A percentile compares a stretch with the other conserved stretches of the same genome.
phyloP scores from a whole-genome alignment of 2,797 vertebrate genomes.

The Phalloptychus januarius region DNA sequence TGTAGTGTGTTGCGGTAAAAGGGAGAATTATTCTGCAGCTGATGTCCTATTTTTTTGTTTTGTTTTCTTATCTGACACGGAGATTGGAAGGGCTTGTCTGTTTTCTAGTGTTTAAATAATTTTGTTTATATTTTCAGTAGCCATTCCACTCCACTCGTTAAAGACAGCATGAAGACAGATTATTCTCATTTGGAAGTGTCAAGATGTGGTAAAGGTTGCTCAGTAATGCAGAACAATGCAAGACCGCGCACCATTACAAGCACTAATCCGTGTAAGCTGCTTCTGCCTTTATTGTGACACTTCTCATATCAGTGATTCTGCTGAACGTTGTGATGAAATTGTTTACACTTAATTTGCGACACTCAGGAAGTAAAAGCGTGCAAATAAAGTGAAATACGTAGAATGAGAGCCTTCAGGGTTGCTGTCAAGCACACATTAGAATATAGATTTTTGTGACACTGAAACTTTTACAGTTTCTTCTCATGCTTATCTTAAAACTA shows the following conservation, averaged over 20 bases:
- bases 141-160: conserved; percentile 13
- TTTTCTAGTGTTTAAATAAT: conserved; percentile 36
- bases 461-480: conserved; percentile 10
- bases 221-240: conserved; percentile 48
- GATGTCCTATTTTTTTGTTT: conserved; percentile 29
- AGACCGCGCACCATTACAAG: conserved; percentile 33
- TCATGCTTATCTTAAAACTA: not conserved
- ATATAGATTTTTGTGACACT: not conserved
- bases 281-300: conserved; percentile 50
- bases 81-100: conserved; percentile 34
- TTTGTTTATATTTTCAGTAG: conserved; percentile 25
- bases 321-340: conserved; percentile 48
- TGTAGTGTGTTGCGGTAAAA: conserved; percentile 58
- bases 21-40: conserved; percentile 53
- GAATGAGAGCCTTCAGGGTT: conserved; percentile 26
- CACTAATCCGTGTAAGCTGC: conserved; percentile 55
- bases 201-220: conserved; percentile 40
- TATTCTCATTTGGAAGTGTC: conserved; percentile 24
- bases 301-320: conserved; percentile 50
- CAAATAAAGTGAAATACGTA: conserved; percentile 14
- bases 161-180: conserved; percentile 14
- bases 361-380: conserved; percentile 41
- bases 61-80: conserved; percentile 44
- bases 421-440: conserved; percentile 26
- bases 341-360: conserved; percentile 57